Evolutionary conservation across 2,797 vertebrate species (phyloP).

Genomic region (Echeneis naucrates): DNA sequence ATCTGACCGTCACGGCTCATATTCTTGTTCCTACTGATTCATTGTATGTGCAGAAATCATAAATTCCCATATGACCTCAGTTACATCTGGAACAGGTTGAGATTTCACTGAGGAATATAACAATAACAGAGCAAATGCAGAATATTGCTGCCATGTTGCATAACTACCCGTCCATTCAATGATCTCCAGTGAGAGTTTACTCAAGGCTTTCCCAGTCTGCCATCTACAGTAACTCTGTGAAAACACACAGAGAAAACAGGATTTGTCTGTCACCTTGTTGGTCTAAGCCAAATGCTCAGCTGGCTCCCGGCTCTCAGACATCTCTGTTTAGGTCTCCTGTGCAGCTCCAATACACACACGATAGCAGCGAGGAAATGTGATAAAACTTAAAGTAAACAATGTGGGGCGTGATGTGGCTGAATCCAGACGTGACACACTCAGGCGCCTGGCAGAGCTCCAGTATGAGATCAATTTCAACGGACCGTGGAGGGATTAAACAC

Average conservation of each 20-base stretch:
- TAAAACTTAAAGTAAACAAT: conserved; percentile 34
- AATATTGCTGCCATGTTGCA: conserved; percentile 48
- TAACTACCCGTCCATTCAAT: conserved; percentile 38
- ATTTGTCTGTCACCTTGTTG: conserved; percentile 35
- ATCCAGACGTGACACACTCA: conserved; percentile 30
- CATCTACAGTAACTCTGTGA: conserved; percentile 22
- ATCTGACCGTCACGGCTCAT: not conserved
- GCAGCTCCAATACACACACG: conserved; percentile 8
- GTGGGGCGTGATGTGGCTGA: not conserved
- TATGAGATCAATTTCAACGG: conserved; percentile 34
- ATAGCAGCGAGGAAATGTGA: conserved; percentile 20
- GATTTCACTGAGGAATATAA: conserved; percentile 1
- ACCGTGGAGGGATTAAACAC: conserved; percentile 25
- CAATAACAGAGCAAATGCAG: conserved; percentile 4
- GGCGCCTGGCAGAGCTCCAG: conserved; percentile 33
- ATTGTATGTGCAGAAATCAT: conserved; percentile 19
- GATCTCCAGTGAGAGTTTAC: conserved; percentile 18
- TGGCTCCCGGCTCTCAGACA: conserved; percentile 19
- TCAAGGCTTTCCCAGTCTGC: conserved; percentile 23
- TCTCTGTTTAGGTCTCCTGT: conserved; percentile 15
- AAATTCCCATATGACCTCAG: conserved; percentile 17
- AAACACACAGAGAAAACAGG: conserved; percentile 46
- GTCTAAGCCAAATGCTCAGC: conserved; percentile 45
- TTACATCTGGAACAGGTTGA: conserved; percentile 16
- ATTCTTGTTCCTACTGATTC: conserved; percentile 6